Base-by-base conservation (phyloP, 2,113 vertebrate species). In the Urocynchramus pylzowi region DNA sequence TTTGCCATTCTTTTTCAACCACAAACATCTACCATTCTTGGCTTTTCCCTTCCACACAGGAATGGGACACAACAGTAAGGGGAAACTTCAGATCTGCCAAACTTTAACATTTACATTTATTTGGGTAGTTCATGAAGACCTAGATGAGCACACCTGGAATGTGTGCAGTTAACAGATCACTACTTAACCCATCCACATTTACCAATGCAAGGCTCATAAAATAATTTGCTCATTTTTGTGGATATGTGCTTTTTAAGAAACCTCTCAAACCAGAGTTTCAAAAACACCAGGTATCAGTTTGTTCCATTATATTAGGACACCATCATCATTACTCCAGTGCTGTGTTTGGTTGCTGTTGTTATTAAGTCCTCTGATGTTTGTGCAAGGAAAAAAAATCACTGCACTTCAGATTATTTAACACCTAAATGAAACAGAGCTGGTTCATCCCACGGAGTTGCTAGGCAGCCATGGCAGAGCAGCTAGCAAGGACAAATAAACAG, bases 361-460 rank as follows among this genome's bases (percentile, higher is more conserved):
- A 84, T 84, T 60, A 87, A 89, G 73, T 56, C 13, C 41, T 89
- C 31, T 1, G 3, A 67, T 74, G 73, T 81, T 87, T 81, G 35
- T 5, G 1, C 54, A 89, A 94, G 57, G 47, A 68, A 84, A 88
- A 87, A 78, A 78, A 84, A 68, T 56, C 80, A 42, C 65, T 61
- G 64, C 89, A 65, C 60, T 95, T 92, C 76, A 71, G 73, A 60
- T 87, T 94, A 71, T 90, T 94, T 87, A 96, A 92, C 79, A 87
- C 53, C 53, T 84, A 84, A 90, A 87, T 75, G 41, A 94, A 95
- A 71, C 6, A 4, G 44, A 90, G 69, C 89, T 88, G 70, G 42
- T 54, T 92, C 94, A 78, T 78, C 83, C 76, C 76, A 21, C 42
- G 9, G 83, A 92, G 96, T 97, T 96, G 93, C 95, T 95, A 96